A percentile compares a stretch with the other conserved stretches of the same genome.
Evolutionary conservation across 2,888 invertebrate species (phyloP).

Genomic region (Drosophila mayaguana): DNA sequence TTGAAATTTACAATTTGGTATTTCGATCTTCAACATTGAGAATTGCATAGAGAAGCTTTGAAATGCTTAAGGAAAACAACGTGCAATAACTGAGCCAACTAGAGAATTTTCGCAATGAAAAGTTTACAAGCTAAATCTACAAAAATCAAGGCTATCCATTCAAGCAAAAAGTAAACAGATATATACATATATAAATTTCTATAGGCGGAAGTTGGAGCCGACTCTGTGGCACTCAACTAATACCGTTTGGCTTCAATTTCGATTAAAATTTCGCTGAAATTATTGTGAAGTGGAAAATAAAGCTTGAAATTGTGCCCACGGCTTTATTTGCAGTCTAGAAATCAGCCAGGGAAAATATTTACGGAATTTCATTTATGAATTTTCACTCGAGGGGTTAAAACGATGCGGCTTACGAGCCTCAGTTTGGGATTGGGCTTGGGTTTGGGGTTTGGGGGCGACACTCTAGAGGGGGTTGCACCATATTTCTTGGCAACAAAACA

Average conservation of each 20-base stretch:
- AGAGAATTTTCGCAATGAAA: too few relatives aligned
- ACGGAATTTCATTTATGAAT: slow-evolving; percentile 78
- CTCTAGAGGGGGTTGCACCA: slow-evolving; percentile 1
- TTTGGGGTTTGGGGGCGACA: not conserved
- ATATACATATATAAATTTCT: not conserved
- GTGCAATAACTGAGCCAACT: not conserved
- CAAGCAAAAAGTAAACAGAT: not conserved
- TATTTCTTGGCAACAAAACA: slow-evolving; percentile 31
- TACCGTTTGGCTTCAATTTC: slow-evolving; percentile 6
- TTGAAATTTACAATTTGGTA: not conserved
- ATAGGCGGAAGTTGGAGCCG: not conserved
- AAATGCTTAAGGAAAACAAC: not conserved
- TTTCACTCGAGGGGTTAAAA: slow-evolving; percentile 55
- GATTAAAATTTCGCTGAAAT: slow-evolving; percentile 21
- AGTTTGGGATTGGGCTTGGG: not conserved
- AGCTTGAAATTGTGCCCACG: slow-evolving; percentile 18
- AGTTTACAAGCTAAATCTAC: not conserved
- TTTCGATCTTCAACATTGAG: not conserved
- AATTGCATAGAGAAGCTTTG: not conserved
- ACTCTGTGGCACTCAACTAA: not conserved
- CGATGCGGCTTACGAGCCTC: slow-evolving; percentile 12
- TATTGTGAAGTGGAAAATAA: not conserved
- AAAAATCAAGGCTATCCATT: too few relatives aligned
- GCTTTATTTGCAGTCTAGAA: slow-evolving; percentile 54
- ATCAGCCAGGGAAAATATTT: slow-evolving; percentile 70